These are phyloP conservation scores for Eurystomus glaucurus DNA, from an alignment of 2,797 vertebrate species.

Conservation along the genomic window DNA sequence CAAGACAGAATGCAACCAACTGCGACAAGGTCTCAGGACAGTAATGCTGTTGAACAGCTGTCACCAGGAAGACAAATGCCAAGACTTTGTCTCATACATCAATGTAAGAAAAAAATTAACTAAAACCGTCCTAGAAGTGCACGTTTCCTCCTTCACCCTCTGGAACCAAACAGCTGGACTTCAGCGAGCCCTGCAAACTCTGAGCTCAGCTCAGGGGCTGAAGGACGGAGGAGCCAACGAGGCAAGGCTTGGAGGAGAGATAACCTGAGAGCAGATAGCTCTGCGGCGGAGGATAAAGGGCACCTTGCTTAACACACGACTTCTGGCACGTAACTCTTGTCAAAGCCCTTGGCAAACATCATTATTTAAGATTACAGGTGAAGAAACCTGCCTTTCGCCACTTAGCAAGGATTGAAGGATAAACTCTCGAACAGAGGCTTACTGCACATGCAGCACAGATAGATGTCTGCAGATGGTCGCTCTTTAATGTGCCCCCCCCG, in stretches of 20 bases:
- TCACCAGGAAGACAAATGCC: not conserved
- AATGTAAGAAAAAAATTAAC: slow-evolving; percentile 51
- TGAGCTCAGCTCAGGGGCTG: not conserved
- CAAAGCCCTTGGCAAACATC: slow-evolving; percentile 66
- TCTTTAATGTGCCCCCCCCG: not conserved
- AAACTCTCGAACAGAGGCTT: not conserved
- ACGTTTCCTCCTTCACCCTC: not conserved
- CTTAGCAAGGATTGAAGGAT: not conserved
- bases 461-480: not conserved
- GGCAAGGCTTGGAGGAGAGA: slow-evolving; percentile 19
- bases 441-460: not conserved
- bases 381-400: slow-evolving; percentile 68
- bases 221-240: not conserved
- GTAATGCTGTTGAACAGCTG: not conserved
- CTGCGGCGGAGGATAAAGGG: slow-evolving; percentile 53
- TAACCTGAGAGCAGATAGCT: slow-evolving; percentile 34
- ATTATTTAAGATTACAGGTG: slow-evolving; percentile 36
- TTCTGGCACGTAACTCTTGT: slow-evolving; percentile 43
- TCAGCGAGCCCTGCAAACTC: not conserved
- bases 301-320: slow-evolving; percentile 53
- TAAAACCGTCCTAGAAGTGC: not conserved
- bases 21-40: not conserved
- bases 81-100: not conserved
- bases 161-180: slow-evolving; percentile 6
- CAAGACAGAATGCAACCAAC: not conserved